These are phyloP conservation scores for Ara ararauna DNA, from an alignment of 2,797 vertebrate genomes.

Conservation along the genomic window DNA sequence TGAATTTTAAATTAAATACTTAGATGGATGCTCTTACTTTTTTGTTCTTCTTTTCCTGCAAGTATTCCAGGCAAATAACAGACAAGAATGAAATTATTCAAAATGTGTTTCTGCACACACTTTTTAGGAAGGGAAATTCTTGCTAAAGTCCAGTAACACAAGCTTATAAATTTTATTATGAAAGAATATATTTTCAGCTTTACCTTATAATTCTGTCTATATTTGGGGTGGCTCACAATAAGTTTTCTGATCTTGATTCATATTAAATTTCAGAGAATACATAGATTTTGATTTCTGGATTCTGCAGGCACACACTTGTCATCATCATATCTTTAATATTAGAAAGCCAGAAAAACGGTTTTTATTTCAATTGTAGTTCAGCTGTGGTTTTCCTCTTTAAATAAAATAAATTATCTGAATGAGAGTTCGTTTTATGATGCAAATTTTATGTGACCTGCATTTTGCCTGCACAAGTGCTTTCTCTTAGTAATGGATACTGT, in stretches of 20 bases:
- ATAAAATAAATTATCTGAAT: background rate
- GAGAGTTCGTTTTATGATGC: background rate
- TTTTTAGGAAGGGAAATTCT: background rate
- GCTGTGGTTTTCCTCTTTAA: background rate
- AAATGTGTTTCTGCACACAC: background rate
- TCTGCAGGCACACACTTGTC: background rate
- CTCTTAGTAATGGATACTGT: background rate
- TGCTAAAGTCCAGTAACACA: background rate
- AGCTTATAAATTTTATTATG: background rate
- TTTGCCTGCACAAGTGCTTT: background rate
- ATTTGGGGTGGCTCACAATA: background rate
- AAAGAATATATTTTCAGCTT: background rate
- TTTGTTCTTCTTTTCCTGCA: background rate
- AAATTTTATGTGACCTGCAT: background rate
- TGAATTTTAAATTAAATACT: slow-evolving; percentile 7
- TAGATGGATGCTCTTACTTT: background rate
- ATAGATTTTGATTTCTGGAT: background rate
- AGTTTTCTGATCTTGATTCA: background rate
- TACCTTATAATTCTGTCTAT: background rate
- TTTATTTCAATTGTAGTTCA: background rate
- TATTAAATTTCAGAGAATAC: background rate
- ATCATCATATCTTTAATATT: background rate
- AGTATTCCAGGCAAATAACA: background rate
- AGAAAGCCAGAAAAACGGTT: background rate
- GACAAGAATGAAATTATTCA: background rate